Percentiles rank a stretch among this genome's conserved stretches.
phyloP scores from a whole-genome alignment of 1,140 invertebrate genomes.

The Campoletis sonorensis region DNA sequence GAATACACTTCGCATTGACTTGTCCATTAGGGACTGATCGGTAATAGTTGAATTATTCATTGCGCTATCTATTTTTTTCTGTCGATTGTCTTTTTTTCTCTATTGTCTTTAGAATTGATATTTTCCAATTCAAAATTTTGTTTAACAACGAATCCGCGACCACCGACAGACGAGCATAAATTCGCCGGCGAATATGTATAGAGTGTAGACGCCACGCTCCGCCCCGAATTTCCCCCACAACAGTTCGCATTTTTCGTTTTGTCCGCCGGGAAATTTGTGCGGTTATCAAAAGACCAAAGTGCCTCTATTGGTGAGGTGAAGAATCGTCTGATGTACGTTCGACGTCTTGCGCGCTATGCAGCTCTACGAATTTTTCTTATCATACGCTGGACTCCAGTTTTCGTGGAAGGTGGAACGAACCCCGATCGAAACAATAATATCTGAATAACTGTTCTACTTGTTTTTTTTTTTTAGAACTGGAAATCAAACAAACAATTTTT shows the following conservation, averaged over 20 bases:
- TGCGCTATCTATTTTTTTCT: constrained; percentile 50
- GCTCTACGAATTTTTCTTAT: too few species aligned
- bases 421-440: too few species aligned
- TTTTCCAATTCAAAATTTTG: background rate
- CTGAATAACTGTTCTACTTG: background rate
- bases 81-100: background rate
- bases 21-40: constrained; percentile 91
- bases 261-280: too few species aligned
- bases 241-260: background rate
- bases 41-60: constrained; percentile 70
- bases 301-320: too few species aligned
- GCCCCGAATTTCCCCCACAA: background rate
- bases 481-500: background rate
- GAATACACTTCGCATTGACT: constrained; percentile 93
- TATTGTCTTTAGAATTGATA: too few species aligned
- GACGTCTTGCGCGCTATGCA: too few species aligned
- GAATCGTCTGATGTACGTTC: too few species aligned
- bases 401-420: too few species aligned
- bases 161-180: background rate
- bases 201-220: background rate
- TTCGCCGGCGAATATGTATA: background rate
- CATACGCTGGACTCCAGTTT: too few species aligned
- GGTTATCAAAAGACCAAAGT: too few species aligned
- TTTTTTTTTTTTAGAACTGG: background rate
- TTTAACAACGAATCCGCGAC: background rate